Evolutionary conservation across 1,140 invertebrate species (phyloP), one percentile per base, ranked within the genome.

Genomic region (Pomacea maculata): DNA sequence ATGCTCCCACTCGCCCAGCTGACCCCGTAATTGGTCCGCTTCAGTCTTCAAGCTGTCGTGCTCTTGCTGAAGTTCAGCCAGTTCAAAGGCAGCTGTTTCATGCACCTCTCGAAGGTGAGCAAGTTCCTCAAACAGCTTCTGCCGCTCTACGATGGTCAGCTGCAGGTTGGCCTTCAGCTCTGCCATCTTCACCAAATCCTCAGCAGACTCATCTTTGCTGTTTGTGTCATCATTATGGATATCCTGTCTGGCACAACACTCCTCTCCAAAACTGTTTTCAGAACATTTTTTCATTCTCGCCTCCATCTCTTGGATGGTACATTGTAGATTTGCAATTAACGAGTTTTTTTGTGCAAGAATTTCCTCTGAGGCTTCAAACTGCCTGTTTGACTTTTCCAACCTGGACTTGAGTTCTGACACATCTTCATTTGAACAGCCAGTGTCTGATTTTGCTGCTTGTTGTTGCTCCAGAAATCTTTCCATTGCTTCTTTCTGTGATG

Each of bases 1-100:
- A 70, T 85, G 84, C 70, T 91, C 90, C 94, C 94, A 79, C 94
- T 96, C 89, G 88, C 95, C 2, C 90, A 95, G 74, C 34, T 83
- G 76, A 8, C 73, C 75, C 29, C 83, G 83, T 52, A 85, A 55
- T 19, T 73, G 29, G n/a, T 87, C 86, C 3, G 63, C 63, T 45
- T 87, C 84, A 11, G 64, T 57, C 61, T 70, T 83, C 45, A 83
- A 17, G 34, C 75, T 75, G 17, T 87, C 85, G 5, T 80, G 74
- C 55, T 86, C 86, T 34, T 83, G 78, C 68, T 83, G 73, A 52
- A 86, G 67, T 72, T 85, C 84, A n/a, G 79, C 80, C 52, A 84
- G 61, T 45, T 84, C 83, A 68, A 84, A 84, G 21, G 77, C 81
- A 15, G 72, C 17, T 4, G 81, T 83, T 21, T 84, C 83, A n/a